Conservation (phyloP, 2,113 vertebrate species). For the Rhegmatorhina hoffmannsi region DNA sequence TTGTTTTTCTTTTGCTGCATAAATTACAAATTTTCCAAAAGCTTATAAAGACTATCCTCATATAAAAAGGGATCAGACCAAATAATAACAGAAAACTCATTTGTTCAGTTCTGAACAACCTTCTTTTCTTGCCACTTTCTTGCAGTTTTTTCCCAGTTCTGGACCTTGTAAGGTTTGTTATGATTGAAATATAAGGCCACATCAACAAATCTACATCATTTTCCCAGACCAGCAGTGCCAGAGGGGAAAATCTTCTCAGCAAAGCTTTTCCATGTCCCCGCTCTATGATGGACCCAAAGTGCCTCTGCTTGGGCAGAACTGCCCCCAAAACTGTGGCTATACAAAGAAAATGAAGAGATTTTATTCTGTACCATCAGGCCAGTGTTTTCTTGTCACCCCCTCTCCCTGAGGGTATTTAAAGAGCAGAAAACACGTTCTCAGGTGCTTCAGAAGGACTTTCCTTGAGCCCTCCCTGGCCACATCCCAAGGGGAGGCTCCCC, state of each 20-base stretch:
- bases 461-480: background rate
- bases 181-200: background rate
- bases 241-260: background rate
- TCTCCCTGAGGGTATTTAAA: background rate
- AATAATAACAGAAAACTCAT: background rate
- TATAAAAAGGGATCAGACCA: background rate
- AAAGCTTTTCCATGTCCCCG: background rate
- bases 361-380: background rate
- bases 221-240: background rate
- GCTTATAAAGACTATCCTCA: background rate
- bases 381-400: background rate
- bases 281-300: background rate
- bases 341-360: background rate
- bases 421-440: background rate
- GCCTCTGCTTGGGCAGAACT: background rate
- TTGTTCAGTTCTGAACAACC: background rate
- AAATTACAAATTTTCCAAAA: background rate
- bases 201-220: background rate
- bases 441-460: background rate
- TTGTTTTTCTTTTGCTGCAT: background rate
- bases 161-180: background rate
- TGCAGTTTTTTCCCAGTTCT: background rate
- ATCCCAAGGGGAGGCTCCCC: background rate
- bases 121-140: background rate
- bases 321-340: background rate